Evolutionary conservation across 2,888 invertebrate species (phyloP), one percentile per base, ranked within the genome.

Genomic region (Agrilus cyanescens): DNA sequence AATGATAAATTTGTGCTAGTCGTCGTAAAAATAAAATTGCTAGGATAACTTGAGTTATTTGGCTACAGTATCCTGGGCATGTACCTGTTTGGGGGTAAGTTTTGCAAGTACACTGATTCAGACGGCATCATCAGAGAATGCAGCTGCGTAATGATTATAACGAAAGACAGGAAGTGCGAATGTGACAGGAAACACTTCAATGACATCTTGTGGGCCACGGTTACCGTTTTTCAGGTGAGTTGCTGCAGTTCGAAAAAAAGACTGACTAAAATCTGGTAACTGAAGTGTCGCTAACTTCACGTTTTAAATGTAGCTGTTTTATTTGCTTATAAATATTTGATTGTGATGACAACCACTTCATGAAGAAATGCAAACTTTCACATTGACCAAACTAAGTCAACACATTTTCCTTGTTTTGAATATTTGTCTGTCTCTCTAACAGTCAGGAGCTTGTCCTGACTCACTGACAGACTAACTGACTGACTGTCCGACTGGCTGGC

Each of bases 21-120:
- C 31, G 41, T 13, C 4, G 36, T 13, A 30, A 46, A 31, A 43
- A 32, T 43, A 37, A 46, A 42, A 15, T 40, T 40, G 20, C 30
- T 3, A 40, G 38, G 25, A 25, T 25, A 25, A 25, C 10, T 25
- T 25, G 25, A 25, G 25, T 25, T 25, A 25, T 25, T 69, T 74
- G 72, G 73, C 86, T 25, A 10, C 25, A 95, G 95, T 84, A 90
- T 93, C 76, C 87, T 95, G 80, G 95, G 95, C 77, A 95, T 94
- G 93, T 91, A 91, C 81, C 86, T 95, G 76, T 95, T 95, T 80
- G 94, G 94, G 75, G 93, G 94, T 85, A 93, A 93, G 85, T 94
- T 95, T 89, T 94, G 94, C 88, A 90, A 89, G 82, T 87, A 82
- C 80, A 79, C 82, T 74, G 88, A 90, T 74, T 85, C 85, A 69